Conservation (phyloP, 2,797 vertebrate genomes). For the Tadarida brasiliensis region DNA sequence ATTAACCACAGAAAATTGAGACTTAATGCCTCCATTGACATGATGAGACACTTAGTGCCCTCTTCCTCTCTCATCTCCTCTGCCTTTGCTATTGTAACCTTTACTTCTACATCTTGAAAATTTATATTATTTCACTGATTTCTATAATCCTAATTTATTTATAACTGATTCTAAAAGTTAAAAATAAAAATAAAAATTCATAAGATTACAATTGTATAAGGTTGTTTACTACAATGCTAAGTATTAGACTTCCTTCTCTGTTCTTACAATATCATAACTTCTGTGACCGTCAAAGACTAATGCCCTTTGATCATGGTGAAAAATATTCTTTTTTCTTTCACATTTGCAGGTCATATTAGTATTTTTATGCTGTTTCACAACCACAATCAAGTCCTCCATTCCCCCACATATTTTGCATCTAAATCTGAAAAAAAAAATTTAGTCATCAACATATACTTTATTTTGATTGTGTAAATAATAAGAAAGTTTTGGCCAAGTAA, state of each 20-base stretch:
- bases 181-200: background rate
- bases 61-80: background rate
- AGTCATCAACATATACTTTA: background rate
- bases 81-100: background rate
- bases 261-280: background rate
- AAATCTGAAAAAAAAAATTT: conserved; percentile 20
- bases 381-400: background rate
- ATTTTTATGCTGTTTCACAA: background rate
- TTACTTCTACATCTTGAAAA: background rate
- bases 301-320: background rate
- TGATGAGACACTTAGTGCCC: background rate
- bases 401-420: background rate
- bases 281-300: background rate
- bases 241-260: background rate
- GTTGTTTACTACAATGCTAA: background rate
- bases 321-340: background rate
- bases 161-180: conserved; percentile 9
- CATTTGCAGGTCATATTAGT: background rate
- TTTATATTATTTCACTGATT: background rate
- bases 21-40: background rate
- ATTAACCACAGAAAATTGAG: background rate
- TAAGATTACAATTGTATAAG: background rate
- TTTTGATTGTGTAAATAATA: background rate
- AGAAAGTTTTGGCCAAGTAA: background rate
- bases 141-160: background rate